Evolutionary conservation across 1,140 invertebrate species (phyloP).

Genomic region (Calycopis cecrops): DNA sequence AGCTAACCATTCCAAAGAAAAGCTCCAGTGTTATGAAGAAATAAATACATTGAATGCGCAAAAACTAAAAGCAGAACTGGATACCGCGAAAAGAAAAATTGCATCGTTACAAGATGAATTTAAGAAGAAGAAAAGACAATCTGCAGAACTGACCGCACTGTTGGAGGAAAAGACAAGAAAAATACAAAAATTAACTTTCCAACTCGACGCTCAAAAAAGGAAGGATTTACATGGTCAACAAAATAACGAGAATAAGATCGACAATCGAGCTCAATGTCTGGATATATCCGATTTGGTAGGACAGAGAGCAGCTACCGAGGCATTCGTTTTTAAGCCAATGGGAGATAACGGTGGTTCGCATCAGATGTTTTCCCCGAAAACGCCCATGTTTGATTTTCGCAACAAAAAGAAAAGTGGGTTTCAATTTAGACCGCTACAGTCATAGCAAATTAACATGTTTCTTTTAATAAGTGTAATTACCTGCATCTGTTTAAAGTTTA

Average conservation of each 20-base stretch:
- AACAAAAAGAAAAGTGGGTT: slow-evolving; percentile 49
- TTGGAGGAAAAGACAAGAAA: slow-evolving; percentile 65
- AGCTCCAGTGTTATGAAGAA: slow-evolving; percentile 64
- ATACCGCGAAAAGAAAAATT: slow-evolving; percentile 65
- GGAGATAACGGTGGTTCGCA: slow-evolving; percentile 48
- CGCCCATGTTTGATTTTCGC: slow-evolving; percentile 61
- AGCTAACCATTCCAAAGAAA: slow-evolving; percentile 63
- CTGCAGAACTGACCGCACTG: slow-evolving; percentile 57
- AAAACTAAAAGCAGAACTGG: slow-evolving; percentile 66
- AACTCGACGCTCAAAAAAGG: slow-evolving; percentile 59
- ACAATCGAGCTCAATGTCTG: slow-evolving; percentile 48
- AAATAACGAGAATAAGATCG: slow-evolving; percentile 40
- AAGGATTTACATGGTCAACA: slow-evolving; percentile 56
- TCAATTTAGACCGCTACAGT: slow-evolving; percentile 48
- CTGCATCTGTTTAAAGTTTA: slow-evolving; percentile 72
- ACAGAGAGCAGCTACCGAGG: slow-evolving; percentile 46
- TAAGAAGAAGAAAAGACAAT: slow-evolving; percentile 61
- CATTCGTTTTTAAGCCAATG: slow-evolving; percentile 57
- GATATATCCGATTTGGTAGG: slow-evolving; percentile 60
- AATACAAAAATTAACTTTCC: slow-evolving; percentile 66
- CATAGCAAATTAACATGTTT: slow-evolving; percentile 22
- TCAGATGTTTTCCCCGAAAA: slow-evolving; percentile 52
- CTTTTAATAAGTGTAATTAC: slow-evolving; percentile 37
- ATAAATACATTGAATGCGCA: slow-evolving; percentile 59
- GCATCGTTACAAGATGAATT: slow-evolving; percentile 57